phyloP scores from a whole-genome alignment of 2,888 invertebrate species.

The Ormyrus nitidulus region DNA sequence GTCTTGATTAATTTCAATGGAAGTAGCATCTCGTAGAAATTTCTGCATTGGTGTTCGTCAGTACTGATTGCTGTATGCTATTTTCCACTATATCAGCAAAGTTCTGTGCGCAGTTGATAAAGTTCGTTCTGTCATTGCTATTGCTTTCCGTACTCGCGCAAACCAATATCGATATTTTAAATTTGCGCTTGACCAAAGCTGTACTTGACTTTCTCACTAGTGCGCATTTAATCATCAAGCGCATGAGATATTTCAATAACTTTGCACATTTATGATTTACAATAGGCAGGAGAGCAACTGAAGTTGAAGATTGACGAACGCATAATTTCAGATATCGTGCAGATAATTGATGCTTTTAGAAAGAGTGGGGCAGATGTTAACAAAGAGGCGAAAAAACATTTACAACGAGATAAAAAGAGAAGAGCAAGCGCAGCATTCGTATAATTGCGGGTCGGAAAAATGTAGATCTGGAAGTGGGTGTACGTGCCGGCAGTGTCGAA shows the following conservation, averaged over 20 bases:
- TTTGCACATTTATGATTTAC: too few species aligned
- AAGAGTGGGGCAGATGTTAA: too few species aligned
- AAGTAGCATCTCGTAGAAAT: slow-evolving; percentile 30
- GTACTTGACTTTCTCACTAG: too few species aligned
- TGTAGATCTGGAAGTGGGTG: not conserved
- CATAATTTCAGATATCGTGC: too few species aligned
- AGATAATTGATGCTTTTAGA: too few species aligned
- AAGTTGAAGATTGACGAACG: too few species aligned
- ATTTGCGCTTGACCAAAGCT: not conserved
- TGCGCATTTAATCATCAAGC: too few species aligned
- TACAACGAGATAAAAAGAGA: not conserved
- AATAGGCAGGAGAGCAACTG: too few species aligned
- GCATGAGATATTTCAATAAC: too few species aligned
- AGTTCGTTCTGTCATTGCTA: slow-evolving; percentile 24
- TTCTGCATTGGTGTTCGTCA: slow-evolving; percentile 6
- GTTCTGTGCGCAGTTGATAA: slow-evolving; percentile 26
- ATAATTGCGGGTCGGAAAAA: not conserved
- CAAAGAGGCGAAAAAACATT: too few species aligned
- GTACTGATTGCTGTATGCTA: not conserved
- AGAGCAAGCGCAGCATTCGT: not conserved
- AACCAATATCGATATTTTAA: not conserved
- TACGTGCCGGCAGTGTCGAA: too few species aligned
- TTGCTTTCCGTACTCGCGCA: not conserved
- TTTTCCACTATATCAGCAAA: slow-evolving; percentile 43
- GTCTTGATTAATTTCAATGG: slow-evolving; percentile 29